Evolutionary conservation across 92 coral and sea anemone species (phyloP), one percentile per base, ranked within the genome.

Genomic region (Parazoanthus swiftii): DNA sequence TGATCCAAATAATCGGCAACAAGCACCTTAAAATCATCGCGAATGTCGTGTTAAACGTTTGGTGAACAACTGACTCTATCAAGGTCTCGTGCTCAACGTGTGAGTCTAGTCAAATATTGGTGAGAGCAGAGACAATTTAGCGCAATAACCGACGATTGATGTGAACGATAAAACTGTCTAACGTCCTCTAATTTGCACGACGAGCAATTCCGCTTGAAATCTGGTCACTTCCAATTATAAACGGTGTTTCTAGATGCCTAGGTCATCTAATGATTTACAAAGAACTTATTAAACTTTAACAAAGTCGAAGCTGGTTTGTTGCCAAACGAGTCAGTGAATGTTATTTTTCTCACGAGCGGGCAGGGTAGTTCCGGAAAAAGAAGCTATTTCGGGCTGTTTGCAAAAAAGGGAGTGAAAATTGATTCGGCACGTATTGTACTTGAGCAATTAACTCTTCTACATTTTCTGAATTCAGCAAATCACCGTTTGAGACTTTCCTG

Each of bases 101-200:
- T 42, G 39, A 71, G 87, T 70, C 87, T 84, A 29, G 87, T 36
- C 79, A 56, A 56, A 37, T 80, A 43, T 58, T 58, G 48, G 85
- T 58, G 44, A 72, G 70, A 84, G 51, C 87, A 58, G 68, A 71
- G 48, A 68, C 79, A 84, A 84, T 70, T 84, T 70, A n/a, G 79
- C 87, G 33, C 66, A 71, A 84, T 36, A 65, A 72, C 77, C 68
- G 87, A 84, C 87, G 87, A 84, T 46, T 84, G 87, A 84, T 71
- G 72, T 70, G 79, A 18, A 37, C 13, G 29, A 46, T 46, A 70
- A 83, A 42, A 58, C 85, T 23, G 85, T 81, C 48, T 8, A 63
- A 58, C 63, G 36, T 25, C 65, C 38, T 21, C 26, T 37, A 56
- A 65, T 3, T 37, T 23, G 25, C 23, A 48, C 81, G 63, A 77